phyloP scores from a whole-genome alignment of 2,888 invertebrate species.

The Hoplodrina blanda region DNA sequence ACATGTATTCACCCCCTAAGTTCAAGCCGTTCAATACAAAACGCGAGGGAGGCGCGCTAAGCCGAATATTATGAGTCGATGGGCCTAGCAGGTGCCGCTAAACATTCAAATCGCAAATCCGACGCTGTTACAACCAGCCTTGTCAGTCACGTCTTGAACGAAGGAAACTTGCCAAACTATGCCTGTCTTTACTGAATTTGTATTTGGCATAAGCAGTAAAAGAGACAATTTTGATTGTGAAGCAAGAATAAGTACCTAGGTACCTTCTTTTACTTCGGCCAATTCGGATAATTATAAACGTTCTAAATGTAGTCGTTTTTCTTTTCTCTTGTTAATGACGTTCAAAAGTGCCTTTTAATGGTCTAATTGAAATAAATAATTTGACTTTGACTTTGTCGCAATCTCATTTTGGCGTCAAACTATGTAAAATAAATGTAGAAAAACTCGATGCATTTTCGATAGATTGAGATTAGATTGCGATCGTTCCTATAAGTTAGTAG shows the following conservation, averaged over 20 bases:
- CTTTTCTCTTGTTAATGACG: no score
- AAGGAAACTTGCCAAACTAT: conserved; percentile 64
- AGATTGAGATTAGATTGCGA: no score
- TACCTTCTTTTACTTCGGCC: not conserved
- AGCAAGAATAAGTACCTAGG: conserved; percentile 1
- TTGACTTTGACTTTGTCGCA: no score
- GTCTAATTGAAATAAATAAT: no score
- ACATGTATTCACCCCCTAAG: conserved; percentile 68
- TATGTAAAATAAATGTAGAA: no score
- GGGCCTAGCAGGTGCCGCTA: conserved; percentile 88
- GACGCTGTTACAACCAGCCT: conserved; percentile 64
- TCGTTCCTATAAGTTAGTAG: no score
- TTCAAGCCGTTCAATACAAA: conserved; percentile 69
- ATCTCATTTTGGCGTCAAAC: no score
- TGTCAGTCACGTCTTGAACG: conserved; percentile 76
- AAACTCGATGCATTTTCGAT: no score
- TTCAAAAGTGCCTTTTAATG: no score
- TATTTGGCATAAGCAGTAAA: conserved; percentile 43
- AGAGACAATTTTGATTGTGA: conserved; percentile 16
- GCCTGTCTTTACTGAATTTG: conserved; percentile 45
- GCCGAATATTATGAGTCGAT: conserved; percentile 91
- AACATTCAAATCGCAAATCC: conserved; percentile 82
- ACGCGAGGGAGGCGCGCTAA: conserved; percentile 80
- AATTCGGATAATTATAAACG: no score
- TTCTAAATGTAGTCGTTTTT: no score